Percentiles rank a stretch among this genome's conserved stretches.
phyloP scores from a whole-genome alignment of 2,888 invertebrate species.

The Aleiodes testaceus region DNA sequence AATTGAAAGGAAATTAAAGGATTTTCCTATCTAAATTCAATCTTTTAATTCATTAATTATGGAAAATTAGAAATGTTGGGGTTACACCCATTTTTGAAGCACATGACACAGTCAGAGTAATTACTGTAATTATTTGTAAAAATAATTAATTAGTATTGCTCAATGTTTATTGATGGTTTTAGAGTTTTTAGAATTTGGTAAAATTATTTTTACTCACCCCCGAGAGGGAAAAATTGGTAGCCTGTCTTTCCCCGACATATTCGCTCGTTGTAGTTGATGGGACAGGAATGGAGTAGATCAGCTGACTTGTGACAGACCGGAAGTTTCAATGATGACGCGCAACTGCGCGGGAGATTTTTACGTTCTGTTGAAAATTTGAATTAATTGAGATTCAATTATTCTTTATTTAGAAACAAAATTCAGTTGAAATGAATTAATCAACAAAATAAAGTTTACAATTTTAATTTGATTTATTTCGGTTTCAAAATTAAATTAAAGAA shows the following conservation, averaged over 20 bases:
- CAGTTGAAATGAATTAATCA: not conserved
- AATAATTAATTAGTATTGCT: not conserved
- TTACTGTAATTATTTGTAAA: conserved; percentile 4
- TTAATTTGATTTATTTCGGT: not conserved
- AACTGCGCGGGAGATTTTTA: conserved; percentile 45
- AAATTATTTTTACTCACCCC: conserved; percentile 81
- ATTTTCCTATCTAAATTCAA: not conserved
- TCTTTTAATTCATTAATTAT: not conserved
- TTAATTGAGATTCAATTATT: conserved; percentile 33
- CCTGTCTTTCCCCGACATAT: conserved; percentile 91
- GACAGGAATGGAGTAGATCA: conserved; percentile 69
- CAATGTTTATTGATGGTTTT: conserved; percentile 1
- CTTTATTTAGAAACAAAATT: conserved; percentile 12
- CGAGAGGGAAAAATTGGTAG: conserved; percentile 94
- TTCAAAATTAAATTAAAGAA: not conserved
- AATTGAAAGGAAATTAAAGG: not conserved
- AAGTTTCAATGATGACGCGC: conserved; percentile 46
- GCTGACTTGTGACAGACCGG: conserved; percentile 66
- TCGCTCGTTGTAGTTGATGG: conserved; percentile 66
- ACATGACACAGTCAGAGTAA: conserved; percentile 1
- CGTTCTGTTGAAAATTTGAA: conserved; percentile 40
- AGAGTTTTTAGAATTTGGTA: conserved; percentile 25
- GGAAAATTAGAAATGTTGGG: conserved; percentile 42
- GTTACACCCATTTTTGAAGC: conserved; percentile 68
- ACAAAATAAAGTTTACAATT: not conserved